Evolutionary conservation across 2,888 invertebrate genomes (phyloP).

Genomic region (Anticlea derivata): DNA sequence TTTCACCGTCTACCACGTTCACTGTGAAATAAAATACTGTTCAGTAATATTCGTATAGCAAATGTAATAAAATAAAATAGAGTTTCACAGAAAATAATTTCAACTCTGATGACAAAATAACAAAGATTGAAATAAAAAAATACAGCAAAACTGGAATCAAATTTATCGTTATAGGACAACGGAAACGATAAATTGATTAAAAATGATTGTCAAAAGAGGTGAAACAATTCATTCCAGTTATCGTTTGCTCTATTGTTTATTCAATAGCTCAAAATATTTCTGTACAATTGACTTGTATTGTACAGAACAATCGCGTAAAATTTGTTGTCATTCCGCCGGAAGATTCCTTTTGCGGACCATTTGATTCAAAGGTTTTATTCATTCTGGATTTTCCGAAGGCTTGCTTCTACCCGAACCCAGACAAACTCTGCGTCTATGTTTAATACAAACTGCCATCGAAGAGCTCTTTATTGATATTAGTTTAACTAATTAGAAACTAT

Average conservation of each 20-base stretch:
- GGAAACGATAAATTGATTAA: constrained; percentile 30
- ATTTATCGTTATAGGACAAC: constrained; percentile 30
- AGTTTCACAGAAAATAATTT: constrained; percentile 4
- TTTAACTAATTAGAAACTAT: constrained; percentile 30
- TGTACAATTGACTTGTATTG: constrained; percentile 61
- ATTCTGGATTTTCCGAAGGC: constrained; percentile 20
- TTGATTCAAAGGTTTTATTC: constrained; percentile 45
- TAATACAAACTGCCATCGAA: constrained; percentile 1
- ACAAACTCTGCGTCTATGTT: constrained; percentile 5
- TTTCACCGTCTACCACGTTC: constrained; percentile 94
- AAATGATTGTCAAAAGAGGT: constrained; percentile 32
- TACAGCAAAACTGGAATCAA: constrained; percentile 17
- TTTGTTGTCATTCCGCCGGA: constrained; percentile 41
- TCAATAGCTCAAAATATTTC: constrained; percentile 53
- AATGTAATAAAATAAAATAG: constrained; percentile 10
- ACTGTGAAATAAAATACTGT: constrained; percentile 83
- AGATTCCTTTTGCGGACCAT: constrained; percentile 46
- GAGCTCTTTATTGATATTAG: constrained; percentile 20
- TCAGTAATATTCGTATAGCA: constrained; percentile 1
- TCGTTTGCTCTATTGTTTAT: constrained; percentile 46
- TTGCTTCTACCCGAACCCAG: constrained; percentile 3
- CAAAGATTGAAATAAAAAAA: constrained; percentile 15
- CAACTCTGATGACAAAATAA: constrained; percentile 9
- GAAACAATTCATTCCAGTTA: constrained; percentile 34
- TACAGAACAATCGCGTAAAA: constrained; percentile 55